Evolutionary conservation across 2,888 invertebrate genomes (phyloP), one percentile per base, ranked within the genome.

Genomic region (Orthosia cruda): DNA sequence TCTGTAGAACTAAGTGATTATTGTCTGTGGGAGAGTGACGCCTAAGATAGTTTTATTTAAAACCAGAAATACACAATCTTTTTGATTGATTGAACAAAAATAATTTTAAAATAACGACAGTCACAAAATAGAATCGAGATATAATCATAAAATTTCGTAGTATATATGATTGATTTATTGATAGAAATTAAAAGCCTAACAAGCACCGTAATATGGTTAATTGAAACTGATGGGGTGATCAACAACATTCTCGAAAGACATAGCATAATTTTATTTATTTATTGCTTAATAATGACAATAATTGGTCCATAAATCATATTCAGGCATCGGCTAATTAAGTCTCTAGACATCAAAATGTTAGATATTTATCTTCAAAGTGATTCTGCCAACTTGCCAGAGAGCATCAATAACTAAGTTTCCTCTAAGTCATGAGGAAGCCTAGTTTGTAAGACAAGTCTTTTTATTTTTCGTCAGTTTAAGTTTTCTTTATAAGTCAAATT

Each of bases 181-280:
- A 15, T 55, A 55, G 20, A 20, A 32, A 58, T 40, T 59, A 32
- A 54, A 47, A 54, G 45, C 4, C 3, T 9, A 26, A 70, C 23
- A 40, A 61, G 59, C 54, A 61, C 71, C 61, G 40, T 75, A 26
- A 18, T 18, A 54, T 61, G 20, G 18, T 62, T 16, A 74, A 55
- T 40, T 74, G 32, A n/a, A 49, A 62, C 32, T 40, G 18, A 23
- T 54, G 52, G 78, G 59, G 54, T 59, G 13, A 70, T n/a, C n/a
- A 69, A 66, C 77, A 67, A 77, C 50, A 66, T 40, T 20, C 9
- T 50, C 15, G 0, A 7, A 26, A 18, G 20, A 18, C 26, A 26
- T 9, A 32, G 0, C 40, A 40, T 40, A 40, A 9, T 40, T 40
- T 32, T 32, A 32, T 32, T 32, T 32, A 32, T 32, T 32, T 3